These are phyloP conservation scores for Centropristis striata DNA, from an alignment of 2,113 vertebrate genomes.

Conservation along the genomic window DNA sequence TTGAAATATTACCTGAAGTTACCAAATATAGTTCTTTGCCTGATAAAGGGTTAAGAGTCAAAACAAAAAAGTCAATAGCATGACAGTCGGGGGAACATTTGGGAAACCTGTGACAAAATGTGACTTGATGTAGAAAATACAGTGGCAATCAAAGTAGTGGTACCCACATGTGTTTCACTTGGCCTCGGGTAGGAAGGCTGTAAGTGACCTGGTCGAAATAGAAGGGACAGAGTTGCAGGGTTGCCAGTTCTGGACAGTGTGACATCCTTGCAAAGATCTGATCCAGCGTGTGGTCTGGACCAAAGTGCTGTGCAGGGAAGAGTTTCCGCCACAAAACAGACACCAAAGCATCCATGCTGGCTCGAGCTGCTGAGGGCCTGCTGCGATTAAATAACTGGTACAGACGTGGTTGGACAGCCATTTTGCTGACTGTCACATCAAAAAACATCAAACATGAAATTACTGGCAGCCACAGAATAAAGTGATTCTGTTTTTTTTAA, in stretches of 20 bases:
- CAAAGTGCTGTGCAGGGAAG: constrained; percentile 10
- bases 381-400: constrained; percentile 31
- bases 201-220: constrained; percentile 63
- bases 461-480: background rate
- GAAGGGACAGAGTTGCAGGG: constrained; percentile 43
- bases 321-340: constrained; percentile 36
- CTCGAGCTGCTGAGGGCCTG: constrained; percentile 6
- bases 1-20: no score
- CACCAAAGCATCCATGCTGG: constrained; percentile 39
- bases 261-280: constrained; percentile 18
- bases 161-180: constrained; percentile 31
- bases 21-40: no score
- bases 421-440: background rate
- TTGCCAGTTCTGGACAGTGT: background rate
- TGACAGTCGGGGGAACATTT: no score
- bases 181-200: constrained; percentile 3
- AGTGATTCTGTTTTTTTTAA: no score
- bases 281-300: constrained; percentile 31
- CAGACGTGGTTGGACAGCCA: constrained; percentile 7
- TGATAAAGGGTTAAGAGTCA: no score
- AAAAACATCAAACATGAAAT: constrained; percentile 1
- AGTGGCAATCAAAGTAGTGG: background rate
- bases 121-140: background rate
- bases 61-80: no score
- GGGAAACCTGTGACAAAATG: background rate